Conservation (phyloP, 2,113 vertebrate genomes). For the Nesoenas mayeri region DNA sequence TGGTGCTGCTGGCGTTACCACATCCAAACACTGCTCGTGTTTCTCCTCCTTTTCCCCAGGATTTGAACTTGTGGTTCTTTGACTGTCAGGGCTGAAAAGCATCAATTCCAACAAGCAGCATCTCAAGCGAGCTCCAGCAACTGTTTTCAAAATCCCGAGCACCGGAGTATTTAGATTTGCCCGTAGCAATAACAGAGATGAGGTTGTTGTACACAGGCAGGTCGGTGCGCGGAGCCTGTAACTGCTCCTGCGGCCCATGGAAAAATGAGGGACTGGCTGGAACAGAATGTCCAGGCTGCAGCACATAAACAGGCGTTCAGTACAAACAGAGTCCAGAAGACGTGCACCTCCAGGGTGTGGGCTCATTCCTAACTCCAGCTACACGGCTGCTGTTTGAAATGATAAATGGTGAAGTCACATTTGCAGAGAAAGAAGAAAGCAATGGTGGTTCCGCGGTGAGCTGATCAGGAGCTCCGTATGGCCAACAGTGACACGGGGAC, state of each 20-base stretch:
- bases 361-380: neutral
- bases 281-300: neutral
- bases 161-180: neutral
- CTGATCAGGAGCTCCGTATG: neutral
- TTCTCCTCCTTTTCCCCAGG: neutral
- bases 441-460: neutral
- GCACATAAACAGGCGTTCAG: neutral
- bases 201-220: neutral
- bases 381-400: neutral
- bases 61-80: neutral
- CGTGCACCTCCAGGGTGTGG: too few relatives aligned
- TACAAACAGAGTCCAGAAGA: neutral
- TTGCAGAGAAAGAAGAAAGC: neutral
- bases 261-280: neutral
- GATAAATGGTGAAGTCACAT: neutral
- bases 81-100: neutral
- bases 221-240: neutral
- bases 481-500: fast-evolving
- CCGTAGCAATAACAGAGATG: neutral
- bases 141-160: fast-evolving
- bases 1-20: neutral
- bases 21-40: neutral
- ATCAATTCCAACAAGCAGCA: neutral
- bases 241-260: neutral
- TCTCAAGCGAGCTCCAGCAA: neutral